Evolutionary conservation across 2,888 invertebrate genomes (phyloP), one percentile per base, ranked within the genome.

Genomic region (Anticlea derivata): DNA sequence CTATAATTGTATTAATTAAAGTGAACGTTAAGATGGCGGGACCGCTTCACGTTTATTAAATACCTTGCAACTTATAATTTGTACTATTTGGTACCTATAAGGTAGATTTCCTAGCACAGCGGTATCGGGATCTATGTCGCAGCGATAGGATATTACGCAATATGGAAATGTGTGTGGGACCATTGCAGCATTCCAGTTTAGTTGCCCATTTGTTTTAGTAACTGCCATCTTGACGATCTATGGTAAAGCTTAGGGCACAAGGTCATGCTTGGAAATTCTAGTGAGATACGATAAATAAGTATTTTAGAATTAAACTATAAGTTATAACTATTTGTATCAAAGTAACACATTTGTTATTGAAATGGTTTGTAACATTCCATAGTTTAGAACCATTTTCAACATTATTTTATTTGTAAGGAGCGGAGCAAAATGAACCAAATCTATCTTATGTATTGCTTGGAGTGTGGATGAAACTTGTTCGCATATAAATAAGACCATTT

Each of bases 281-380:
- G 76, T 75, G 75, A 73, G 70, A 73, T 63, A 64, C 58, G 61
- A 62, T 64, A 48, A 63, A 58, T 73, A 71, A 73, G 73, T 75
- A 77, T 75, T 77, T 72, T 50, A 49, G 43, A 37, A 48, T 11
- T 44, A 41, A 40, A 37, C 8, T 10, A 13, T 31, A 30, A 27
- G 35, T 27, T n/a, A 10, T 37, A 37, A 24, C 8, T 24, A 17
- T 47, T 31, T 38, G n/a, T 33, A 43, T 37, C 31, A 10, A 49
- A 30, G 20, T 49, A 20, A 10, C 26, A 30, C 7, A 6, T 20
- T 22, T 24, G 17, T 31, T 24, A 29, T 8, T 27, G 35, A 33
- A 22, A 38, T 45, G 43, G 29, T 34, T 39, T 44, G 11, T 24
- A 13, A 48, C 52, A 53, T 48, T 48, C 48, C 48, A 17, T 34